Percentiles rank a stretch among this genome's conserved stretches.
These are phyloP conservation scores for Periplaneta americana DNA, from an alignment of 1,140 invertebrate species.

Conservation along the genomic window DNA sequence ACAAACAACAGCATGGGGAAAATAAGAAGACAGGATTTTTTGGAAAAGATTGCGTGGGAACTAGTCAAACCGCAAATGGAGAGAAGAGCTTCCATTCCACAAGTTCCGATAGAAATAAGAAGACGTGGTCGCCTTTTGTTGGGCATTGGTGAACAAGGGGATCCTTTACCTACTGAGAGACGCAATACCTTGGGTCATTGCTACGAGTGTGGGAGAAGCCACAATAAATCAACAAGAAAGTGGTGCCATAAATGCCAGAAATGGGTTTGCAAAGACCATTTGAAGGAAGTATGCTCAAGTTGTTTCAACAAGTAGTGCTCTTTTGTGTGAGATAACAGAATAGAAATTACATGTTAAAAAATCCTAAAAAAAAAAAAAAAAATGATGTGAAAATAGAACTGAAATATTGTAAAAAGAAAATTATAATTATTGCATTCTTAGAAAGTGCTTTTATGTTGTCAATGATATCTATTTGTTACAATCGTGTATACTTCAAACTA, in stretches of 20 bases:
- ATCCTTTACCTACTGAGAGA: neutral
- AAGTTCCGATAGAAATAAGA: slow-evolving; percentile 1
- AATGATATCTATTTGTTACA: too few species aligned
- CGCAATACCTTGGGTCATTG: neutral
- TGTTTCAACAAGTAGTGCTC: neutral
- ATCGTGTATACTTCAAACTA: too few species aligned
- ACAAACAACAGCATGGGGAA: neutral
- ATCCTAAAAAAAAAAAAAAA: too few species aligned
- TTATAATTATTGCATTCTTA: too few species aligned
- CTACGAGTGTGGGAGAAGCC: neutral
- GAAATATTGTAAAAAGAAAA: too few species aligned
- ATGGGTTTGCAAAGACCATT: neutral
- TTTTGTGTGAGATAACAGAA: too few species aligned
- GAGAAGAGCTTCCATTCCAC: too few species aligned
- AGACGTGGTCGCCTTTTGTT: neutral
- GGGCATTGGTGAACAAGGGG: neutral
- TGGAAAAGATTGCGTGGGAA: slow-evolving; percentile 2
- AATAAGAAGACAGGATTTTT: neutral
- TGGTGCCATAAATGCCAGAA: too few species aligned
- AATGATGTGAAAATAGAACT: too few species aligned
- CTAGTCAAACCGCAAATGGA: neutral
- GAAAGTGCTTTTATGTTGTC: too few species aligned
- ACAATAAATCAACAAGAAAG: slow-evolving; percentile 2
- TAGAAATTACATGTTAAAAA: too few species aligned
- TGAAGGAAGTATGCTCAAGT: neutral